phyloP scores from a whole-genome alignment of 1,140 invertebrate species.

The Sitophilus oryzae region DNA sequence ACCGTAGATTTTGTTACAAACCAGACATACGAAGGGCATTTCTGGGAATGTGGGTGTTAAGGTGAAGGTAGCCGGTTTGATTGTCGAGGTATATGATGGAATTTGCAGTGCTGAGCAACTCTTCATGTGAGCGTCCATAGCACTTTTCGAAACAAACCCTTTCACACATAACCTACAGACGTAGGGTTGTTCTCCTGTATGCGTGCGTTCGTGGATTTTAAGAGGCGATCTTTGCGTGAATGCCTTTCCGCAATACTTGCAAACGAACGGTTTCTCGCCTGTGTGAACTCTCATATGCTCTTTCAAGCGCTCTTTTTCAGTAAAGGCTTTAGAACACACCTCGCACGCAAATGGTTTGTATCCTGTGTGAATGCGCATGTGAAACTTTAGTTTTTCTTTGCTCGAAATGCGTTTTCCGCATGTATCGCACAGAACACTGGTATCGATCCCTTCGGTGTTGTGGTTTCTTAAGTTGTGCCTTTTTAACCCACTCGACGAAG shows the following conservation, averaged over 20 bases:
- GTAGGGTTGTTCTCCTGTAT: slow-evolving; percentile 71
- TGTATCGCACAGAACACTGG: slow-evolving; percentile 55
- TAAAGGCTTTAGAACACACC: slow-evolving; percentile 52
- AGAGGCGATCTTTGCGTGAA: slow-evolving; percentile 59
- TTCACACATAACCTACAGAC: slow-evolving; percentile 61
- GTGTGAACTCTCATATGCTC: slow-evolving; percentile 53
- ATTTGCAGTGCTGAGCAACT: slow-evolving; percentile 25
- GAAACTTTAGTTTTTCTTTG: slow-evolving; percentile 62
- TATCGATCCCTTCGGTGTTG: slow-evolving; percentile 30
- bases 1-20: slow-evolving; percentile 19
- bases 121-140: slow-evolving; percentile 51
- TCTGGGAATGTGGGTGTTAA: slow-evolving; percentile 1
- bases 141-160: slow-evolving; percentile 55
- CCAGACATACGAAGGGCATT: slow-evolving; percentile 11
- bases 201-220: slow-evolving; percentile 68
- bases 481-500: slow-evolving; percentile 33
- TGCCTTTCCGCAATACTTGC: slow-evolving; percentile 49
- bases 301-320: slow-evolving; percentile 55
- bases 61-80: slow-evolving; percentile 4
- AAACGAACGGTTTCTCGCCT: slow-evolving; percentile 35
- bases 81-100: not conserved
- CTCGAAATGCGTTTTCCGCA: slow-evolving; percentile 74
- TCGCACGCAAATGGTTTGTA: slow-evolving; percentile 58
- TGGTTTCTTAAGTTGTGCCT: slow-evolving; percentile 36
- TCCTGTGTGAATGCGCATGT: slow-evolving; percentile 63